Evolutionary conservation across 2,113 vertebrate genomes (phyloP).

Genomic region (Chrysemys picta): DNA sequence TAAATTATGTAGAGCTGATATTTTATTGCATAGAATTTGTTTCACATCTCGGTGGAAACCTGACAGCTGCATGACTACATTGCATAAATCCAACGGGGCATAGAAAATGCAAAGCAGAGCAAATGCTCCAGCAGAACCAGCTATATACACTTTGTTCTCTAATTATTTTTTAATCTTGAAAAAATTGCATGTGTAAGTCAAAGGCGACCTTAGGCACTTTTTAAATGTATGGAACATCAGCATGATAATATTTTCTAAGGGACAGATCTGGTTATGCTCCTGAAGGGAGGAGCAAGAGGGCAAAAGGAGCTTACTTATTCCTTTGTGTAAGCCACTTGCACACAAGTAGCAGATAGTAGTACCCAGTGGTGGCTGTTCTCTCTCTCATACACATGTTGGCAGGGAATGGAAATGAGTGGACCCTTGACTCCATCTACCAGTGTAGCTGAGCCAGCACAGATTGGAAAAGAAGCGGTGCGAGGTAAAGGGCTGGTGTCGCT

Average conservation of each 20-base stretch:
- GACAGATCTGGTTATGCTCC: conserved; percentile 33
- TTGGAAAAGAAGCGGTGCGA: not conserved
- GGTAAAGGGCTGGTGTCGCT: not conserved
- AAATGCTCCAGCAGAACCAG: conserved; percentile 49
- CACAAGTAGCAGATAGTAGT: not conserved
- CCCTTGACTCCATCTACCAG: not conserved
- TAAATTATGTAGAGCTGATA: conserved; percentile 67
- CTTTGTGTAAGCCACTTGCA: not conserved
- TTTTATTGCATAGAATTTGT: conserved; percentile 64
- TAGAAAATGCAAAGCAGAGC: conserved; percentile 49
- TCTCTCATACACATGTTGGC: not conserved
- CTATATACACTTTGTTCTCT: conserved; percentile 13
- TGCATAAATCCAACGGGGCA: conserved; percentile 56
- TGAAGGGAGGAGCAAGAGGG: not conserved
- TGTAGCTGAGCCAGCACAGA: not conserved
- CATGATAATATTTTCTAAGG: conserved; percentile 48
- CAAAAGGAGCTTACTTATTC: not conserved
- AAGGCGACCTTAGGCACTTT: conserved; percentile 37
- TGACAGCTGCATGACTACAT: conserved; percentile 33
- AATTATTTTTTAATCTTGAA: conserved; percentile 9
- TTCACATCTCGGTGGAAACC: conserved; percentile 67
- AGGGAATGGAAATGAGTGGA: not conserved
- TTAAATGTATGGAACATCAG: conserved; percentile 20
- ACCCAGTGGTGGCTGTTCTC: not conserved
- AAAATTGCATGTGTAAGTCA: not conserved